Percentiles rank a stretch among this genome's conserved stretches.
Evolutionary conservation across 2,113 vertebrate species (phyloP).

Genomic region (Anguilla rostrata): DNA sequence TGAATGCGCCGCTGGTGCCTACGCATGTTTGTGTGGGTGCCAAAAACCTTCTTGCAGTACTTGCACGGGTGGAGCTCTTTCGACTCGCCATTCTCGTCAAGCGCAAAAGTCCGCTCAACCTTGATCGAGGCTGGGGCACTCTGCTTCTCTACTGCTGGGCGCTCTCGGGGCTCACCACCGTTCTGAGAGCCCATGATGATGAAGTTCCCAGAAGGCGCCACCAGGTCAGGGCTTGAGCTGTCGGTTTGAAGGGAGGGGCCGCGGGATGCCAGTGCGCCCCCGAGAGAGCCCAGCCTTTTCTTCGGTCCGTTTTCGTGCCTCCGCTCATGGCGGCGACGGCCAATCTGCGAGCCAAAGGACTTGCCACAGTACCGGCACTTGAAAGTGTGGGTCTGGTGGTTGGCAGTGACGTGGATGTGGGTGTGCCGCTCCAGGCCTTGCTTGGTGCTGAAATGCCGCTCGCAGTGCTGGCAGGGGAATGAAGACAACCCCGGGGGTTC

Average conservation of each 20-base stretch:
- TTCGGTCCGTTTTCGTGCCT: conserved; percentile 74
- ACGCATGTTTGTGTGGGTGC: conserved; percentile 81
- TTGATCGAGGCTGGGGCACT: background rate
- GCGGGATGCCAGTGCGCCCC: background rate
- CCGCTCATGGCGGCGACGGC: conserved; percentile 75
- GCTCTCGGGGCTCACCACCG: background rate
- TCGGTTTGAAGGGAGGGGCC: conserved; percentile 1
- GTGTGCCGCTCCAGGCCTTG: conserved; percentile 84
- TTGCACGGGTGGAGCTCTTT: conserved; percentile 80
- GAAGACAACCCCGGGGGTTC: conserved; percentile 61
- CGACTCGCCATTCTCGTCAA: conserved; percentile 67
- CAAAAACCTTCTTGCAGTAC: conserved; percentile 88
- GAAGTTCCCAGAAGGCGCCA: conserved; percentile 8
- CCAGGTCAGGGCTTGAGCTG: conserved; percentile 16
- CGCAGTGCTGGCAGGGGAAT: conserved; percentile 84
- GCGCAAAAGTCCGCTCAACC: conserved; percentile 17
- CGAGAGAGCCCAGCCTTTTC: conserved; percentile 48
- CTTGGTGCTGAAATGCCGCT: conserved; percentile 82
- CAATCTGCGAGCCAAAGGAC: conserved; percentile 76
- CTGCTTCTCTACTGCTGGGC: conserved; percentile 2
- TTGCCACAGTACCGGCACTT: conserved; percentile 79
- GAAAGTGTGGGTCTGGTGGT: conserved; percentile 67
- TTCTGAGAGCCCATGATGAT: conserved; percentile 22
- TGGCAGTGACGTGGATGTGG: conserved; percentile 76
- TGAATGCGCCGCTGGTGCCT: conserved; percentile 86